Evolutionary conservation across 92 coral and sea anemone species (phyloP), one percentile per base, ranked within the genome.

Genomic region (Siderastrea siderea): DNA sequence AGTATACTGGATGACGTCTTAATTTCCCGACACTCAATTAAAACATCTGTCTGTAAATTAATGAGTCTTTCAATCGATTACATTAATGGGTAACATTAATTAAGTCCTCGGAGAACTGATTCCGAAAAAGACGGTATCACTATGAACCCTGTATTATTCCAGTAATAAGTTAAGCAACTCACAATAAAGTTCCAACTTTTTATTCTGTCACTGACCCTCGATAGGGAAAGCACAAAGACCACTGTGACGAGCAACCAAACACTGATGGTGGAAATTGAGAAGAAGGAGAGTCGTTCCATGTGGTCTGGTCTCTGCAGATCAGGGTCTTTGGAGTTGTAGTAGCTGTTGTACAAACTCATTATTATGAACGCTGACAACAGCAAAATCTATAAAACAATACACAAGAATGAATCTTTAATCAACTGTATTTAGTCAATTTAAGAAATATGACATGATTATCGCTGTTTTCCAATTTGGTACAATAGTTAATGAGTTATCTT

Each of bases 171-270:
- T 1, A 44, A 15, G 4, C 4, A 6, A 75, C 88, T 75, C 17
- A 88, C 88, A 60, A 88, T 79, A 68, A 88, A 49, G 47, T 82
- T 54, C 92, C 88, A 82, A 61, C 14, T 52, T 66, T 58, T 74
- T 48, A 88, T 55, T 49, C 86, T 82, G 48, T 53, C 77, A 48
- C 81, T 82, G 52, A 82, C 5, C 43, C 77, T 80, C 47, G 88
- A 68, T 72, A 82, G 63, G 57, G 78, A 88, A 3, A 88, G 48
- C 43, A 68, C 84, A 75, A 82, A 88, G 4, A 67, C 46, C 3
- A 88, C 7, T 6, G 72, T 66, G 47, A 82, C 92, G 47, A 82
- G 61, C 52, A 88, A 55, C 84, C 92, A 82, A 16, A 88, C 79
- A 47, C 67, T 82, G 74, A 82, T 75, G 65, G 88, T 55, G 59